A percentile compares a stretch with the other conserved stretches of the same genome.
Conservation (phyloP, 2,113 vertebrate species). For the Panthera uncia region DNA sequence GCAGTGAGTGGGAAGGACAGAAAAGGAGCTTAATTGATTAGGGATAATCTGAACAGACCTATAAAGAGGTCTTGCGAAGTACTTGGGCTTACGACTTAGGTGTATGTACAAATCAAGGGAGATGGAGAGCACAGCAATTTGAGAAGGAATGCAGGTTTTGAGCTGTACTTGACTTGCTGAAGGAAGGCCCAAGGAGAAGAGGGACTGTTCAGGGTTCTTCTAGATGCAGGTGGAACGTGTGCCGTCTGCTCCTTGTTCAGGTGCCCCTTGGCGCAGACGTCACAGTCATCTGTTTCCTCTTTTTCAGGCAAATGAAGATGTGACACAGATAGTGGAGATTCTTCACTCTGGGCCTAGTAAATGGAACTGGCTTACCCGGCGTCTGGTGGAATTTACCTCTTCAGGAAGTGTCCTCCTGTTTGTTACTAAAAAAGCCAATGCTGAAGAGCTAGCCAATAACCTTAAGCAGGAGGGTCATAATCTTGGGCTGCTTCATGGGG, state of each 20-base stretch:
- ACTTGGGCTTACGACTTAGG: neutral
- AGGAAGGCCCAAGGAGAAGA: neutral
- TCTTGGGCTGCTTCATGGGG: constrained; percentile 96
- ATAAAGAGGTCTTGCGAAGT: neutral
- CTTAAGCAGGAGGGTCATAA: constrained; percentile 95
- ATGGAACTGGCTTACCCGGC: constrained; percentile 95
- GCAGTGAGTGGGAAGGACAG: neutral
- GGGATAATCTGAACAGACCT: neutral
- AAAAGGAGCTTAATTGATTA: neutral
- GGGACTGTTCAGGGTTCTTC: neutral
- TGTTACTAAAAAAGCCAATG: constrained; percentile 98
- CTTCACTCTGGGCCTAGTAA: constrained; percentile 91
- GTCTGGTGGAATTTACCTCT: constrained; percentile 97
- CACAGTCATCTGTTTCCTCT: constrained; percentile 6
- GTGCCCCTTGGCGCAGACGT: neutral
- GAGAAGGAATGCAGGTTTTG: neutral
- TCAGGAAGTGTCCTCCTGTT: constrained; percentile 96
- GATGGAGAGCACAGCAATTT: neutral
- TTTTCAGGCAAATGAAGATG: constrained; percentile 96
- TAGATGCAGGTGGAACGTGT: neutral
- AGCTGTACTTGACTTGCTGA: constrained; percentile 11
- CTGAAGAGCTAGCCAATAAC: constrained; percentile 95
- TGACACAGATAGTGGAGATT: constrained; percentile 97
- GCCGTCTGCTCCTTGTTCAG: neutral
- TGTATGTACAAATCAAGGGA: neutral